phyloP scores from a whole-genome alignment of 2,888 invertebrate genomes.

The Flexamia atlantica region DNA sequence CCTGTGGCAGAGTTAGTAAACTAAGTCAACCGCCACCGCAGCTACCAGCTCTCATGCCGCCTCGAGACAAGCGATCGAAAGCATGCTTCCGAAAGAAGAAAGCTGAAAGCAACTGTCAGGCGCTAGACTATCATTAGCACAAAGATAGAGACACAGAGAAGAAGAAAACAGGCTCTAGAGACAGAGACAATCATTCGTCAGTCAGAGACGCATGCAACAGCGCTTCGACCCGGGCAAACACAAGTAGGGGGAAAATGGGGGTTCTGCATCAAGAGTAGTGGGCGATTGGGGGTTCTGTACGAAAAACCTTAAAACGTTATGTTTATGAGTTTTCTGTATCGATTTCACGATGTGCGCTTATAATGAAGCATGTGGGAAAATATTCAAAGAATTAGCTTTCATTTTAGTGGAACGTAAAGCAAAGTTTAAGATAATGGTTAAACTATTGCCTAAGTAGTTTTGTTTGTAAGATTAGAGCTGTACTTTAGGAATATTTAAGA shows the following conservation, averaged over 20 bases:
- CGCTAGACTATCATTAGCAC: slow-evolving; percentile 41
- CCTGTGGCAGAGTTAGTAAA: slow-evolving; percentile 34
- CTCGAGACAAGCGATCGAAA: slow-evolving; percentile 23
- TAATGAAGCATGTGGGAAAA: too few species aligned
- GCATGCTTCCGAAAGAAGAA: slow-evolving; percentile 34
- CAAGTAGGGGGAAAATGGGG: not conserved
- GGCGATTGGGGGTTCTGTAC: too few species aligned
- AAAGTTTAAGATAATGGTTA: too few species aligned
- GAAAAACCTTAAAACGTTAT: too few species aligned
- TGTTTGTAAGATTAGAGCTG: too few species aligned
- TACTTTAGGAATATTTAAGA: too few species aligned
- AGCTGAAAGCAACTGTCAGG: slow-evolving; percentile 38
- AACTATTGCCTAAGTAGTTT: too few species aligned
- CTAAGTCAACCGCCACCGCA: slow-evolving; percentile 12
- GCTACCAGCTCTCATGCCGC: not conserved
- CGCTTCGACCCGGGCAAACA: slow-evolving; percentile 28
- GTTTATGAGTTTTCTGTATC: too few species aligned
- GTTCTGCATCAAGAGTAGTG: too few species aligned
- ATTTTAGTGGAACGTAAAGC: too few species aligned
- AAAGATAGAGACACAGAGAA: slow-evolving; percentile 60
- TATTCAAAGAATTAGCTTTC: too few species aligned
- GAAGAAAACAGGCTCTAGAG: slow-evolving; percentile 60
- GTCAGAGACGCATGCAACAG: slow-evolving; percentile 39
- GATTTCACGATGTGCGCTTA: too few species aligned
- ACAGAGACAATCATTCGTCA: slow-evolving; percentile 55